These are phyloP conservation scores for Plestiodon gilberti DNA, from an alignment of 2,113 vertebrate genomes.

Conservation along the genomic window DNA sequence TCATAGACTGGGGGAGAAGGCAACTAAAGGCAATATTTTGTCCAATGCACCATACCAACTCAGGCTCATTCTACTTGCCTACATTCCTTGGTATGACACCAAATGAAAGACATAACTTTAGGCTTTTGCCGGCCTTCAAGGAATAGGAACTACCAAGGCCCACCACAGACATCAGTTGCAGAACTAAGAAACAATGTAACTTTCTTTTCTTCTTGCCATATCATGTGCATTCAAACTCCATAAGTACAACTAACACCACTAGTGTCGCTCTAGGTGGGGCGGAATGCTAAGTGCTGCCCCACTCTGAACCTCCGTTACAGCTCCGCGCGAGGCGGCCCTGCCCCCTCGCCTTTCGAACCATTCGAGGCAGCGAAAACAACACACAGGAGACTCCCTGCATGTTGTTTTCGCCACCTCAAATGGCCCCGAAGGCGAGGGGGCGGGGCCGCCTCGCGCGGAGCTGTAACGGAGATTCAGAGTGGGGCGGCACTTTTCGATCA, in stretches of 20 bases:
- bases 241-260: not conserved
- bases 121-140: not conserved
- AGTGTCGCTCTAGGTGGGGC: no score
- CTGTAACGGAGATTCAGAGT: no score
- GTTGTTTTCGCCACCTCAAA: no score
- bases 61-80: not conserved
- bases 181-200: not conserved
- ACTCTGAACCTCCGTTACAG: no score
- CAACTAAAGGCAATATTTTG: not conserved
- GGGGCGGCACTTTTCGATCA: not conserved
- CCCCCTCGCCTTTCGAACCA: no score
- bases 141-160: not conserved
- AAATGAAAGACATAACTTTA: not conserved
- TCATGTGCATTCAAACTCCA: not conserved
- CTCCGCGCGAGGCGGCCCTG: no score
- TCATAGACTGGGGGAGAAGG: not conserved
- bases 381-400: no score
- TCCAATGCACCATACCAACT: not conserved
- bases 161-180: not conserved
- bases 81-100: not conserved
- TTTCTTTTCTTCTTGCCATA: not conserved
- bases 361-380: no score
- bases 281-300: no score
- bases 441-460: no score
- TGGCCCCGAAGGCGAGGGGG: no score